Conservation (phyloP, 1,140 invertebrate genomes). For the Trachymyrmex cornetzi region DNA sequence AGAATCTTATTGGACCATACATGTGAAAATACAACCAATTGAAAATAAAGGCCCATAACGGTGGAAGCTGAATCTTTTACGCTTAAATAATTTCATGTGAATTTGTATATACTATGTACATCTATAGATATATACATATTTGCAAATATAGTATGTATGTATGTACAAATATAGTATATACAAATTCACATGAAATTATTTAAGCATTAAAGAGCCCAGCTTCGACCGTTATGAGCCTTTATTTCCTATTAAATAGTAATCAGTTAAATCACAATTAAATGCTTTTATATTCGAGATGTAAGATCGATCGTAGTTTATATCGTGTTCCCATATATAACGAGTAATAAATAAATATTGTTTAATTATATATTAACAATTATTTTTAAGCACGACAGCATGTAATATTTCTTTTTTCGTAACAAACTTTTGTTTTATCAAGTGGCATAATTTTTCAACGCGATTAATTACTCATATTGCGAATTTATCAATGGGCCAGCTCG, state of each 20-base stretch:
- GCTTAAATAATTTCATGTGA: too few relatives aligned
- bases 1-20: too few relatives aligned
- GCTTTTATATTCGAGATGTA: constrained; percentile 1
- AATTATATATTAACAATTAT: not conserved
- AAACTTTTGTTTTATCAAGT: not conserved
- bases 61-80: too few relatives aligned
- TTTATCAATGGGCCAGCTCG: constrained; percentile 19
- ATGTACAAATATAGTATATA: too few relatives aligned
- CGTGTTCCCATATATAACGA: not conserved
- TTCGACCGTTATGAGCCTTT: too few relatives aligned
- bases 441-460: constrained; percentile 6
- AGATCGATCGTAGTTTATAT: not conserved
- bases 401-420: not conserved
- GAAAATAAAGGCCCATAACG: too few relatives aligned
- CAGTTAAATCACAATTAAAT: not conserved
- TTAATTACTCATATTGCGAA: constrained; percentile 49
- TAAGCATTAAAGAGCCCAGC: too few relatives aligned
- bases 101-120: too few relatives aligned
- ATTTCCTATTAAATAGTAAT: not conserved
- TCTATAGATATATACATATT: too few relatives aligned
- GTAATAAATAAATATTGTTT: constrained; percentile 8
- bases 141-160: too few relatives aligned
- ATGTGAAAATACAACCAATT: too few relatives aligned
- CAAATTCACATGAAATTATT: too few relatives aligned
- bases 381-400: not conserved